phyloP scores from a whole-genome alignment of 2,113 vertebrate species.

The Neogale vison region DNA sequence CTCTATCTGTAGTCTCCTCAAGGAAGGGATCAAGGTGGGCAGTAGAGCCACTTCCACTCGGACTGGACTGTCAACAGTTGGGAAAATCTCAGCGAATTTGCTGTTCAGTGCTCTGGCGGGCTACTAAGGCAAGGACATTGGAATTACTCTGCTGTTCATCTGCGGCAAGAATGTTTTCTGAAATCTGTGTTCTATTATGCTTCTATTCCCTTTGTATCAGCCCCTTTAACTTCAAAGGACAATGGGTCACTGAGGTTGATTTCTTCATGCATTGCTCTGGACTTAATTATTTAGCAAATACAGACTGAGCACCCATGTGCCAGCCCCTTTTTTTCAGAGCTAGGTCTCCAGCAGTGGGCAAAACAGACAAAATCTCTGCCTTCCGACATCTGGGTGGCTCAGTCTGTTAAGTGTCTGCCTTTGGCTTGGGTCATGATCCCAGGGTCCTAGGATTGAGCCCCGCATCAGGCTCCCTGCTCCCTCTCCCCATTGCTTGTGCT shows the following conservation, averaged over 20 bases:
- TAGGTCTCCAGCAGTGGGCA: neutral
- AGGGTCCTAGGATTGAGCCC: no score
- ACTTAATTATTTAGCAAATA: conserved; percentile 7
- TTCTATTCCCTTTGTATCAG: neutral
- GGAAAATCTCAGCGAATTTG: neutral
- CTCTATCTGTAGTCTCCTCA: neutral
- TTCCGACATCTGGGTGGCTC: no score
- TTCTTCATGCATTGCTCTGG: neutral
- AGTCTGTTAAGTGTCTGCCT: no score
- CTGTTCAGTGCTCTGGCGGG: neutral
- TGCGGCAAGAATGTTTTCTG: neutral
- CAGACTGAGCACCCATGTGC: neutral
- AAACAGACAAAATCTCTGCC: neutral
- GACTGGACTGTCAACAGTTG: neutral
- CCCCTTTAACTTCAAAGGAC: conserved; percentile 14
- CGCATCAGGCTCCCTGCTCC: no score
- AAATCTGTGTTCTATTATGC: neutral
- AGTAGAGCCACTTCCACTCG: neutral
- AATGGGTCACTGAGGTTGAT: neutral
- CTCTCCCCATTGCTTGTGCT: no score
- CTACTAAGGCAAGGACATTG: neutral
- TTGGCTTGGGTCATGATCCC: no score
- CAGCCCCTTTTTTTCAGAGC: neutral
- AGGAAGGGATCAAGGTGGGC: neutral
- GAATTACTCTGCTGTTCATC: neutral